phyloP scores from a whole-genome alignment of 2,113 vertebrate species.

The Thunnus maccoyii region DNA sequence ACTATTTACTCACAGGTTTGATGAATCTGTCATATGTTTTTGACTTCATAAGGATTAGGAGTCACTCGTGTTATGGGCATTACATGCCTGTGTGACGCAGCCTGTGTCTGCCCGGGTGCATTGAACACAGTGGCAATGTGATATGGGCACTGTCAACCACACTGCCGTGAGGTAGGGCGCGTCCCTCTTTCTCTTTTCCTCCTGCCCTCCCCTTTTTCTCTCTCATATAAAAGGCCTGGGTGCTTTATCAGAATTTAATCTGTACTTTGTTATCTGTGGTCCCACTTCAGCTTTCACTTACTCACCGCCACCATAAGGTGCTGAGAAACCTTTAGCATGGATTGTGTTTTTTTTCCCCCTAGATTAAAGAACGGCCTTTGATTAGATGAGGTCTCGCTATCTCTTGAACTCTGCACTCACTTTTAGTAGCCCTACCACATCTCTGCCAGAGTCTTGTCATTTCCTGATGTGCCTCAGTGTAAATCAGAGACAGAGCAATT shows the following conservation, averaged over 20 bases:
- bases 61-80: conserved; percentile 60
- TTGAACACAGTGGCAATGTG: conserved; percentile 71
- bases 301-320: conserved; percentile 1
- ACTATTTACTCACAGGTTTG: conserved; percentile 43
- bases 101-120: conserved; percentile 29
- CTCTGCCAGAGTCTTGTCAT: conserved; percentile 10
- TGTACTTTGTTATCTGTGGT: conserved; percentile 48
- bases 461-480: conserved; percentile 1
- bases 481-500: conserved; percentile 14
- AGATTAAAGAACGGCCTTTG: not conserved
- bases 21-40: conserved; percentile 61
- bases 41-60: conserved; percentile 59
- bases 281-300: conserved; percentile 50
- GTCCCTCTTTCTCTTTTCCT: conserved; percentile 53
- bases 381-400: conserved; percentile 23
- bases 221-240: conserved; percentile 22
- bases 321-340: not conserved
- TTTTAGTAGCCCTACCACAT: conserved; percentile 10
- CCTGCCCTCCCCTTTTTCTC: conserved; percentile 23
- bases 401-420: conserved; percentile 28
- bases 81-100: conserved; percentile 66
- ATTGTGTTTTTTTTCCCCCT: not conserved
- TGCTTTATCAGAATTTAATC: conserved; percentile 64
- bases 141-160: conserved; percentile 72
- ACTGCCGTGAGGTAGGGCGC: conserved; percentile 79